Percentiles rank a stretch among this genome's conserved stretches.
Evolutionary conservation across 37 sponge, comb jelly and placozoan genomes (phyloP).

Genomic region (Haliclona indistincta): DNA sequence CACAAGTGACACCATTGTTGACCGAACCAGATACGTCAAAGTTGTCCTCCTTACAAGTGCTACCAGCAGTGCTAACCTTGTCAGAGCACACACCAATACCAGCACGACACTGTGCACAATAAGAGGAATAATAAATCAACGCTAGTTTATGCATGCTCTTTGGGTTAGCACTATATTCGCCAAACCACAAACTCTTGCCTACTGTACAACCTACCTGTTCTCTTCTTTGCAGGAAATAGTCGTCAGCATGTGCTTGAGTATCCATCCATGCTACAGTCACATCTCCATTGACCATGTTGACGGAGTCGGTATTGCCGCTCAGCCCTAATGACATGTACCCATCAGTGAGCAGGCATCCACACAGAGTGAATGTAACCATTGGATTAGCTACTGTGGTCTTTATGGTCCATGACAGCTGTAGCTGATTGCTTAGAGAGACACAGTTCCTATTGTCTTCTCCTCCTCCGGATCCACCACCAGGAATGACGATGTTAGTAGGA

Average conservation of each 20-base stretch:
- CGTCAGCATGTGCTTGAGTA: slow-evolving; percentile 46
- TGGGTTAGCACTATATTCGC: too few relatives aligned
- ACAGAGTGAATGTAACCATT: not conserved
- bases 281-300: too few relatives aligned
- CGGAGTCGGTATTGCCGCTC: slow-evolving; percentile 44
- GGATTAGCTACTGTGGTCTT: too few relatives aligned
- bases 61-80: not conserved
- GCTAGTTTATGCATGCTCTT: too few relatives aligned
- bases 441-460: too few relatives aligned
- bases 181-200: not conserved
- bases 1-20: not conserved
- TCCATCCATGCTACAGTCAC: slow-evolving; percentile 59
- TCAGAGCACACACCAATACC: slow-evolving; percentile 36
- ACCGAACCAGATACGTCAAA: not conserved
- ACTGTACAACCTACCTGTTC: slow-evolving; percentile 56
- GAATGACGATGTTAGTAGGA: too few relatives aligned
- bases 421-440: too few relatives aligned
- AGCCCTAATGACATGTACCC: slow-evolving; percentile 73
- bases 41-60: slow-evolving; percentile 9
- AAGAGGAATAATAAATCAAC: too few relatives aligned
- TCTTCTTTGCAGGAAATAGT: slow-evolving; percentile 49
- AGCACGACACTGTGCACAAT: slow-evolving; percentile 12
- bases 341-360: slow-evolving; percentile 3
- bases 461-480: too few relatives aligned
- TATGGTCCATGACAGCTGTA: too few relatives aligned